Evolutionary conservation across 2,113 vertebrate genomes (phyloP), one percentile per base, ranked within the genome.

Genomic region (Psettodes erumei): DNA sequence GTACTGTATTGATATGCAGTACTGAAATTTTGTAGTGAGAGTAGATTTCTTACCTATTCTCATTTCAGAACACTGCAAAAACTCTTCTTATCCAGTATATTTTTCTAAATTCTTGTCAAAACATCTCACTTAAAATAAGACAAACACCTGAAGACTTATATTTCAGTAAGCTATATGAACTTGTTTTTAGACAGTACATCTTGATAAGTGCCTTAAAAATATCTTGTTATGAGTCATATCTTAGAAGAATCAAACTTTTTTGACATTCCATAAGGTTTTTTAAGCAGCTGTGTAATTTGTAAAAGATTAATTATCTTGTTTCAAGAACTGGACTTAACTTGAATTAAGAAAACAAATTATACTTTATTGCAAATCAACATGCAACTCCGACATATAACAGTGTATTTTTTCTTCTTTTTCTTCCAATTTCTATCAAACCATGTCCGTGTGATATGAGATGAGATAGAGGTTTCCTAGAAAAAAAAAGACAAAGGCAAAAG

Each of bases 251-350:
- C 21, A 58, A 58, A 15, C n/a, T 58, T 70, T 56, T 70, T 35
- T 42, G 13, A 70, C 33, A n/a, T 53, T 2, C 53, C 33, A 40
- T 53, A 50, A 18, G 15, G 35, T 16, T 56, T 56, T 68, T 43
- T 23, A 56, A 45, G 51, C 27, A 45, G n/a, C 27, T 23, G 37
- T 42, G 10, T 42, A 55, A 56, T 69, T 35, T 47, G 61, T 23
- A 47, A 33, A 63, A 63, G 18, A 48, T 48, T 12, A 8, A 48
- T 32, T 1, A 3, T 23, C 43, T 64, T 64, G 30, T 16, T 60
- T 64, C 3, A 63, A 47, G 61, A 64, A 64, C 7, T 33, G 45
- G 18, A 59, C 56, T 62, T 18, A n/a, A 59, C 54, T 59, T 70
- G 27, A 70, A 18, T 58, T 35, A 12, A 42, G 67, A 61, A 6